Conservation (phyloP, 2,797 vertebrate species). For the Alosa sapidissima region DNA sequence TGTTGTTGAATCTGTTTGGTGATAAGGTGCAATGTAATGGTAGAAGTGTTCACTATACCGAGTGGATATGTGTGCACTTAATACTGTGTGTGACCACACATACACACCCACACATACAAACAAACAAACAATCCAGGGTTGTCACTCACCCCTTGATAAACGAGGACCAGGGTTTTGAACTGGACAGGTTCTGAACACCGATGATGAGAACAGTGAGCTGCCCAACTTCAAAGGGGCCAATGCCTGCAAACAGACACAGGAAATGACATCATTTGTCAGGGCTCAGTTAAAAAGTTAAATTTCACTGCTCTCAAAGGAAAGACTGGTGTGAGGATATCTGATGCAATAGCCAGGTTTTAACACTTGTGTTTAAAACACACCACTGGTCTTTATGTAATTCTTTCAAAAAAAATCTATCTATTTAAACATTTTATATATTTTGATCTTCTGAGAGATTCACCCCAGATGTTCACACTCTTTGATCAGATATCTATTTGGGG, state of each 20-base stretch:
- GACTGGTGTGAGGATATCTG: background rate
- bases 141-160: slow-evolving; percentile 78
- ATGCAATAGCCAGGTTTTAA: background rate
- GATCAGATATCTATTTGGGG: too few species aligned
- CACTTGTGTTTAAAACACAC: too few species aligned
- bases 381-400: too few species aligned
- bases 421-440: too few species aligned
- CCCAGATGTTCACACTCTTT: too few species aligned
- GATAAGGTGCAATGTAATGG: too few species aligned
- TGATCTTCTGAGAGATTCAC: too few species aligned
- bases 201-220: slow-evolving; percentile 74
- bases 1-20: background rate
- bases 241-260: slow-evolving; percentile 26
- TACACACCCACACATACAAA: background rate
- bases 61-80: too few species aligned
- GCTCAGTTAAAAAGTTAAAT: background rate
- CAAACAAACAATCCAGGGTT: background rate
- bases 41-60: too few species aligned
- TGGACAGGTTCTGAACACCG: slow-evolving; percentile 70
- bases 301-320: background rate
- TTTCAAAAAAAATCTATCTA: too few species aligned
- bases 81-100: background rate
- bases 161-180: slow-evolving; percentile 65
- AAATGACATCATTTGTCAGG: background rate
- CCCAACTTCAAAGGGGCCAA: slow-evolving; percentile 50